Evolutionary conservation across 2,113 vertebrate species (phyloP).

Genomic region (Elephantulus edwardii): DNA sequence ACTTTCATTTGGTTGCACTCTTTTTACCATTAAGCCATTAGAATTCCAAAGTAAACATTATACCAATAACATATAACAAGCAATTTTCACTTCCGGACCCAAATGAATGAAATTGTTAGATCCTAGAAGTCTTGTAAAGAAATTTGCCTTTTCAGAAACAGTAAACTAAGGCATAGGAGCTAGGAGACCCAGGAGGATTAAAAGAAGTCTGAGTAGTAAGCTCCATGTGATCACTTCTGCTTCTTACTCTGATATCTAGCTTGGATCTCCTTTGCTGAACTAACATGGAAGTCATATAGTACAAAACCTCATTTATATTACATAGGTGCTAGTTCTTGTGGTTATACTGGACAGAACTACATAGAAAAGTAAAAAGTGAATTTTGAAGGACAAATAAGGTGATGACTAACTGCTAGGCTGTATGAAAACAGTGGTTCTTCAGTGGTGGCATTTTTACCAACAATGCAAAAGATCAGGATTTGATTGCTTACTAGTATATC

Average conservation of each 20-base stretch:
- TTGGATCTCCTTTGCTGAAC: background rate
- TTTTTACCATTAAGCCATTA: too few species aligned
- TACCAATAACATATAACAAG: background rate
- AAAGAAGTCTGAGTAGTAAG: background rate
- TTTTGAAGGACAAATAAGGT: background rate
- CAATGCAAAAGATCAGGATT: too few species aligned
- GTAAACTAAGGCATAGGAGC: background rate
- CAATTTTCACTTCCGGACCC: background rate
- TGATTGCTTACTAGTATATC: too few species aligned
- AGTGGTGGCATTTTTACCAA: background rate
- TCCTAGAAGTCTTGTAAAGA: background rate
- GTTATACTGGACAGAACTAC: background rate
- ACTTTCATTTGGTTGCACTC: too few species aligned
- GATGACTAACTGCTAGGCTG: too few species aligned
- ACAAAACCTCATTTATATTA: background rate
- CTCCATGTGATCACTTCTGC: fast-evolving
- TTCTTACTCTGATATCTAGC: background rate
- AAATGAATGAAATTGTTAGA: too few species aligned
- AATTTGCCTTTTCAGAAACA: background rate
- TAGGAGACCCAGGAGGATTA: background rate
- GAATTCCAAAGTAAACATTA: too few species aligned
- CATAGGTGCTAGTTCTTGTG: background rate
- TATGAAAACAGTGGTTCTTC: background rate
- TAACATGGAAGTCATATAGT: background rate
- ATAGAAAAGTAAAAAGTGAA: background rate